phyloP scores from a whole-genome alignment of 2,888 invertebrate genomes.

The Drosophila niveifrons region DNA sequence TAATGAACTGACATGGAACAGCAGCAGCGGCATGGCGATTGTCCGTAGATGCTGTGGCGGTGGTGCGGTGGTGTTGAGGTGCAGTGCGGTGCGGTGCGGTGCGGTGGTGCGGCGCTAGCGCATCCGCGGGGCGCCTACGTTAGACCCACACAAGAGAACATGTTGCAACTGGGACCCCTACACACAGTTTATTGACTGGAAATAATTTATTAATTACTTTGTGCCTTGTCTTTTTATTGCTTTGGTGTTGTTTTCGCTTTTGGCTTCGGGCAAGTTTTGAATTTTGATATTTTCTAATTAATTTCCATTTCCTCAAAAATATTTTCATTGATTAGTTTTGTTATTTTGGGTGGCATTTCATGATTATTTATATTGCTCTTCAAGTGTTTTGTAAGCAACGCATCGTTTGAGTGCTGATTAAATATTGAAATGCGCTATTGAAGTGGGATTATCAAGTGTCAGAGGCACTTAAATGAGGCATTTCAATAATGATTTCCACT shows the following conservation, averaged over 20 bases:
- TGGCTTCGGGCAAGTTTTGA: slow-evolving; percentile 16
- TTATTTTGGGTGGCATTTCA: slow-evolving; percentile 69
- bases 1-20: slow-evolving; percentile 74
- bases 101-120: slow-evolving; percentile 66
- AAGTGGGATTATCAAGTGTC: slow-evolving; percentile 28
- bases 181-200: slow-evolving; percentile 76
- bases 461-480: slow-evolving; percentile 49
- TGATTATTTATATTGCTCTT: slow-evolving; percentile 34
- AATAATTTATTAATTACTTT: slow-evolving; percentile 79
- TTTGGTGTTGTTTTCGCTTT: slow-evolving; percentile 35
- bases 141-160: slow-evolving; percentile 31
- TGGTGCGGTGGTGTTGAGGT: background rate
- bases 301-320: slow-evolving; percentile 39
- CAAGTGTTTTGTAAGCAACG: slow-evolving; percentile 62
- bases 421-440: slow-evolving; percentile 13
- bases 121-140: slow-evolving; percentile 71
- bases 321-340: slow-evolving; percentile 43
- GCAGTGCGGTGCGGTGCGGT: slow-evolving; percentile 11
- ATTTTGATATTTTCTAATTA: slow-evolving; percentile 59
- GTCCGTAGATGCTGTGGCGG: background rate
- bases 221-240: slow-evolving; percentile 55
- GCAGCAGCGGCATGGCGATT: slow-evolving; percentile 38
- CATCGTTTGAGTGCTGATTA: slow-evolving; percentile 27
- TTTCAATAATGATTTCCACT: slow-evolving; percentile 40
- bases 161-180: slow-evolving; percentile 68